Base-by-base conservation (phyloP, 2,888 invertebrate species). In the Nephrocerus scutellatus region DNA sequence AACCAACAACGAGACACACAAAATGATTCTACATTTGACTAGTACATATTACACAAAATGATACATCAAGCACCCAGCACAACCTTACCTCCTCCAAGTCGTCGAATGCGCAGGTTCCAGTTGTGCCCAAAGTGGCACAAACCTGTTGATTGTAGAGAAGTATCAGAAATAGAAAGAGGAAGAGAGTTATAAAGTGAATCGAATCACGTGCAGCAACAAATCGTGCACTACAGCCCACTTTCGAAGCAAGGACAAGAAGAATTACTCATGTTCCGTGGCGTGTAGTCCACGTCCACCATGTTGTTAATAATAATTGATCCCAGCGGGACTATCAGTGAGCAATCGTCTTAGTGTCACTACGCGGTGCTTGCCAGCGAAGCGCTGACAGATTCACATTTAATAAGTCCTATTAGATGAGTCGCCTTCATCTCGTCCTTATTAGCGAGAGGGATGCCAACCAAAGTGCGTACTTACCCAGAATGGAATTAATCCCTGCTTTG, bases 31-130 rank as follows among this genome's bases (percentile, higher is more conserved):
- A 10, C 6, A 29, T 8, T 10, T 24, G 29, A 9, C 13, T 22
- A 7, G 12, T 33, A 5, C 9, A 13, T 9, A 28, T 24, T 15
- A 30, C 12, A 22, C 23, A 18, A 12, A 5, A 25, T 37, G 8
- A 22, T 29, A 2, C 22, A 6, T 4, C 21, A 13, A 10, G 13
- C 32, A 15, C 10, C 67, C 29, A 25, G 9, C n/a, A n/a, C n/a
- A 18, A 30, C 47, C 54, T 24, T 50, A 66, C 66, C 58, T 69
- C 70, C 22, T 79, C 74, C 7, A 98, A 72, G 62, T 88, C 86
- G 68, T 98, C 98, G 56, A 98, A 97, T 3, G 96, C 84, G 60
- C 97, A 98, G 13, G 93, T 86, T 1, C 95, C 95, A 0, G 98
- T 98, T 2, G 96, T 95, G 13, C 98, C 98, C 19, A 97, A 71